Conservation (phyloP, 2,113 vertebrate genomes). For the Syrmaticus mikado region DNA sequence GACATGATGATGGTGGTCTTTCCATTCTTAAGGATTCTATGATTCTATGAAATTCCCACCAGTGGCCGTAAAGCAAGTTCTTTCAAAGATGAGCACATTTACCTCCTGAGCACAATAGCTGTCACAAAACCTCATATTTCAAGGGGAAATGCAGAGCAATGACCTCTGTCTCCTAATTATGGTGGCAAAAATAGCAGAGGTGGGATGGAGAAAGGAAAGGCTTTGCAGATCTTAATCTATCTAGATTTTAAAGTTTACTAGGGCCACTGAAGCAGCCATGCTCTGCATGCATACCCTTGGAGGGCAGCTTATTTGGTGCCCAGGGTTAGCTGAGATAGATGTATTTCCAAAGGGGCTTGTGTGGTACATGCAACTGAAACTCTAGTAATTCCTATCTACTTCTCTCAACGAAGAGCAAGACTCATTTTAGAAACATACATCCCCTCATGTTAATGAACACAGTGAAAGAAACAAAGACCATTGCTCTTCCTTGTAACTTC, state of each 20-base stretch:
- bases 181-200: neutral
- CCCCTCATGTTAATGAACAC: neutral
- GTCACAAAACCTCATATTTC: neutral
- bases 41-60: neutral
- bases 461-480: constrained; percentile 1
- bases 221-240: neutral
- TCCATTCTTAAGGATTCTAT: too few species aligned
- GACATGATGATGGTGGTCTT: too few species aligned
- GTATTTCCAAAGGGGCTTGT: neutral
- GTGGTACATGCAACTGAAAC: neutral
- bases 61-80: neutral
- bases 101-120: neutral
- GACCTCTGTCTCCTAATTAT: neutral
- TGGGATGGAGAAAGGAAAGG: neutral
- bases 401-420: neutral
- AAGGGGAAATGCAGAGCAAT: neutral
- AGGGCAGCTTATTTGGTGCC: neutral
- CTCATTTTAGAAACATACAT: neutral
- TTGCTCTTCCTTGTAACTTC: constrained; percentile 18
- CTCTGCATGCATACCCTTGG: neutral
- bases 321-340: neutral
- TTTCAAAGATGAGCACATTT: neutral
- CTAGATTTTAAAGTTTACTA: neutral
- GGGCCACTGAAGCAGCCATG: neutral
- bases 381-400: neutral